phyloP scores from a whole-genome alignment of 2,797 vertebrate species.

The Smutsia temminckii region DNA sequence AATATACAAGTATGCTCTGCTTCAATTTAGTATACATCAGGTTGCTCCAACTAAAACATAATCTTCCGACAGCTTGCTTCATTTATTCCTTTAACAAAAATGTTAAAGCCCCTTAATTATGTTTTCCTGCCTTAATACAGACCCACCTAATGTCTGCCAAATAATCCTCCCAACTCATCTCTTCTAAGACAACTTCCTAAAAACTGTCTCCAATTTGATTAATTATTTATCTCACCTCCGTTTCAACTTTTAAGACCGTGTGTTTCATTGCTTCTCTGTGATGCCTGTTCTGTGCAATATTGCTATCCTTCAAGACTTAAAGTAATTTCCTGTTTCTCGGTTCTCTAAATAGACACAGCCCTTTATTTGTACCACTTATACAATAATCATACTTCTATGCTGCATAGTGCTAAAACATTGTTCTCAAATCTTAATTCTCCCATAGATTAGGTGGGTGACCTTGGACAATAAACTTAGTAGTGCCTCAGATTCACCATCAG shows the following conservation, averaged over 20 bases:
- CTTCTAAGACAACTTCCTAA: background rate
- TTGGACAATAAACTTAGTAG: background rate
- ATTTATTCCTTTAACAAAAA: constrained; percentile 21
- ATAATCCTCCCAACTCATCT: background rate
- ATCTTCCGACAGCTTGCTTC: background rate
- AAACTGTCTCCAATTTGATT: constrained; percentile 18
- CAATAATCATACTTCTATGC: background rate
- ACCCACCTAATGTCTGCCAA: background rate
- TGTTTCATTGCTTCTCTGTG: background rate
- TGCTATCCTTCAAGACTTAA: background rate
- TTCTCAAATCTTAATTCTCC: background rate
- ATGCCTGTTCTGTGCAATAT: background rate
- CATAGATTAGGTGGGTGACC: background rate
- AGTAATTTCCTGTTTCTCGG: background rate
- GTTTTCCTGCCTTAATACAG: background rate
- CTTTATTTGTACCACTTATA: background rate
- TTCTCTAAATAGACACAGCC: background rate
- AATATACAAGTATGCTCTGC: background rate
- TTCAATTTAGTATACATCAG: background rate
- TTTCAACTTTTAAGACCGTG: background rate
- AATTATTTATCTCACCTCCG: background rate
- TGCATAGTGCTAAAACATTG: background rate
- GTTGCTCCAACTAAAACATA: background rate
- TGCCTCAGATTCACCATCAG: background rate
- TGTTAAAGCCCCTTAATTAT: background rate